These are phyloP conservation scores for Pristis pectinata DNA, from an alignment of 2,797 vertebrate genomes.

Conservation along the genomic window DNA sequence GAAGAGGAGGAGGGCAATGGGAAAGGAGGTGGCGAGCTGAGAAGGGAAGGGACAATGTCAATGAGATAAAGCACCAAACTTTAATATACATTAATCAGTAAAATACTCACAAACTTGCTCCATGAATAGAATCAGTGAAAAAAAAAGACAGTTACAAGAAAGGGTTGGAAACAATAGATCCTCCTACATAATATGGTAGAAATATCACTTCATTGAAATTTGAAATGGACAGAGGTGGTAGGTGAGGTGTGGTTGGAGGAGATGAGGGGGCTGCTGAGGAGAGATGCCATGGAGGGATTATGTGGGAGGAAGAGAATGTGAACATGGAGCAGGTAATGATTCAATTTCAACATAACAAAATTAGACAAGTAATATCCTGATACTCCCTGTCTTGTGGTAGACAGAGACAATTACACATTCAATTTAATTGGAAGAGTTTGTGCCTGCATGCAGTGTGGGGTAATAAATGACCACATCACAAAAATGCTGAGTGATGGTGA, in stretches of 20 bases:
- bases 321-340: neutral
- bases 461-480: too few relatives aligned
- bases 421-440: too few relatives aligned
- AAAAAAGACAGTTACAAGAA: neutral
- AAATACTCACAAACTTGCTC: neutral
- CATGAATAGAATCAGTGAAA: neutral
- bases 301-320: too few relatives aligned
- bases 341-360: neutral
- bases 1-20: neutral
- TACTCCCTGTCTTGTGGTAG: neutral
- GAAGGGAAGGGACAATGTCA: neutral
- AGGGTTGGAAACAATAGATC: neutral
- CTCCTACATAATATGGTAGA: neutral
- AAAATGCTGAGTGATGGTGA: too few relatives aligned
- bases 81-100: neutral
- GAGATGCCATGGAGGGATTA: too few relatives aligned
- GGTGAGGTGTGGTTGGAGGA: too few relatives aligned
- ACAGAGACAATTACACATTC: too few relatives aligned
- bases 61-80: slow-evolving; percentile 18
- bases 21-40: neutral
- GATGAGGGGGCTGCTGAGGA: too few relatives aligned
- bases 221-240: neutral
- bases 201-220: neutral
- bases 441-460: too few relatives aligned
- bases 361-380: neutral